Conservation (phyloP, 2,797 vertebrate genomes). For the Syngnathus rostellatus region DNA sequence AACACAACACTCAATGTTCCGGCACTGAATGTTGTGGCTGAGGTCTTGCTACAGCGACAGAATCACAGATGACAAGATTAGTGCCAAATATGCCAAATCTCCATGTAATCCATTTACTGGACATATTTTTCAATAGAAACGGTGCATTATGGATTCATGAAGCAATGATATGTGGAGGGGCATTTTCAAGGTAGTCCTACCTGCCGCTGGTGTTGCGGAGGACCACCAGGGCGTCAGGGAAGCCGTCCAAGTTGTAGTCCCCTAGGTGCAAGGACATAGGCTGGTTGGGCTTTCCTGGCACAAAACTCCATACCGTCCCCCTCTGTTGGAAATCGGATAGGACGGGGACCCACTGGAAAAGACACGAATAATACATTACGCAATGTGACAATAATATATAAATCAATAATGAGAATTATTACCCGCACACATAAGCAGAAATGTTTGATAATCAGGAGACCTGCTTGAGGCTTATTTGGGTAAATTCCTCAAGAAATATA, state of each 20-base stretch:
- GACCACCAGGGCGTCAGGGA: conserved; percentile 90
- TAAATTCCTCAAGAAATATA: not conserved
- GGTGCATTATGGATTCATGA: not conserved
- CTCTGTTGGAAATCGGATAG: conserved; percentile 78
- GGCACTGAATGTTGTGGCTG: not conserved
- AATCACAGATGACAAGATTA: not conserved
- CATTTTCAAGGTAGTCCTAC: conserved; percentile 53
- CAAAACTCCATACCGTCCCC: conserved; percentile 84
- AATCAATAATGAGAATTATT: not conserved
- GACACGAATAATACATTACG: not conserved
- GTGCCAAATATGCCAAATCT: not conserved
- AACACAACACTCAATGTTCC: not conserved
- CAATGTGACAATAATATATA: not conserved
- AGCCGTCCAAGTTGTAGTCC: conserved; percentile 99
- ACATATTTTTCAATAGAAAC: not conserved
- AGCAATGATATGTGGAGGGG: not conserved
- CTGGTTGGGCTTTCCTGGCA: conserved; percentile 51
- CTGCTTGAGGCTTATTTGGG: not conserved
- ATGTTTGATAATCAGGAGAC: not conserved
- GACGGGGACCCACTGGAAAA: conserved; percentile 78
- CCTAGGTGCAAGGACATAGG: conserved; percentile 85
- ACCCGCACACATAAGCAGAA: not conserved
- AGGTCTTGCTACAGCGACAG: not conserved
- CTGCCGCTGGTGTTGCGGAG: conserved; percentile 82
- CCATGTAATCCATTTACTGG: not conserved